phyloP scores from a whole-genome alignment of 2,888 invertebrate species.

The Meiosimyza platycephala region DNA sequence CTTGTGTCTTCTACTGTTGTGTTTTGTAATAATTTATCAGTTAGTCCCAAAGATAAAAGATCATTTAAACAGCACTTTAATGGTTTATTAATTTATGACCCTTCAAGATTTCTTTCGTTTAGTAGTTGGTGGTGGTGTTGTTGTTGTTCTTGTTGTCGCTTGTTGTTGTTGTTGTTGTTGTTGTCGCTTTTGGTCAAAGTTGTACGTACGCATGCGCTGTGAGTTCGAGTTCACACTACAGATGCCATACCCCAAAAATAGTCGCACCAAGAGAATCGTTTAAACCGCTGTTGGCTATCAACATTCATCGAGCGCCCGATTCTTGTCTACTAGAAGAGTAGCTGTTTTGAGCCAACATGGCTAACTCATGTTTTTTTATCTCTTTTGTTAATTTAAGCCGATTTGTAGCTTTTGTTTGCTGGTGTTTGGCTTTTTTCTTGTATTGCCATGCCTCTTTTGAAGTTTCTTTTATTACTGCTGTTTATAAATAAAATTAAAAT shows the following conservation, averaged over 20 bases:
- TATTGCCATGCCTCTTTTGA: too few species aligned
- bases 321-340: not conserved
- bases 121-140: not conserved
- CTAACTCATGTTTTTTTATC: slow-evolving; percentile 1
- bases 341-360: not conserved
- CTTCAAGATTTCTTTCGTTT: slow-evolving; percentile 56
- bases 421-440: too few species aligned
- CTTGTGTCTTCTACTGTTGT: slow-evolving; percentile 55
- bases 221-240: not conserved
- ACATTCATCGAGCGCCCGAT: slow-evolving; percentile 1
- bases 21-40: slow-evolving; percentile 68
- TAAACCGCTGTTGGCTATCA: not conserved
- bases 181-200: not conserved
- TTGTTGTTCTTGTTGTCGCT: not conserved
- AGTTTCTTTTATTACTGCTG: too few species aligned
- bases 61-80: slow-evolving; percentile 68
- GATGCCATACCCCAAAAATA: not conserved
- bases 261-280: not conserved
- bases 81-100: slow-evolving; percentile 68
- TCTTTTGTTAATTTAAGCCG: not conserved
- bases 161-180: not conserved
- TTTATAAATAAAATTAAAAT: too few species aligned
- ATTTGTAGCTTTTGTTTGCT: too few species aligned
- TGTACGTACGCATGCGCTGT: not conserved
- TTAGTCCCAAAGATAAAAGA: slow-evolving; percentile 66